Evolutionary conservation across 2,797 vertebrate genomes (phyloP).

Genomic region (Danio jaintianensis): DNA sequence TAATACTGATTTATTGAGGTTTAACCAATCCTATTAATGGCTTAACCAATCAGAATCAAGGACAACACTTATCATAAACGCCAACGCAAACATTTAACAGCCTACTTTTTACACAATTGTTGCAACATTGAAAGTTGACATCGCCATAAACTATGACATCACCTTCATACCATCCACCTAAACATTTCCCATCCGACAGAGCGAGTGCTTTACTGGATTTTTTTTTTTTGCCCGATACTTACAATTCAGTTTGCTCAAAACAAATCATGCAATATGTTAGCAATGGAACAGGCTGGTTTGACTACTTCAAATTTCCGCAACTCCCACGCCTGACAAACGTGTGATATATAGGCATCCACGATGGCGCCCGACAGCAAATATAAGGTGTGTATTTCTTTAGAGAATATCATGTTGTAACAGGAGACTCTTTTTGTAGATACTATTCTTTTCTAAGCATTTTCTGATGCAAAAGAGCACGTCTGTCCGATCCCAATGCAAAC

Average conservation of each 20-base stretch:
- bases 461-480: not conserved
- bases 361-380: not conserved
- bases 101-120: no score
- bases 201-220: not conserved
- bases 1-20: no score
- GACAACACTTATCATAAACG: no score
- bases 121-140: no score
- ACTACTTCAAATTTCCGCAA: not conserved
- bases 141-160: not conserved
- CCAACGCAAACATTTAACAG: no score
- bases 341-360: not conserved
- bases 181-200: not conserved
- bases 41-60: no score
- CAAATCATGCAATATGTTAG: not conserved
- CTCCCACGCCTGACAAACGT: not conserved
- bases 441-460: constrained; percentile 29
- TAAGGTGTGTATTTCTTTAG: not conserved
- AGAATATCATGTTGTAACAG: not conserved
- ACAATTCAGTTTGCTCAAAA: not conserved
- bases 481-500: not conserved
- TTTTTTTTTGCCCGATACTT: constrained; percentile 3
- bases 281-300: not conserved
- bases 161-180: not conserved
- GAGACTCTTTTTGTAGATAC: not conserved
- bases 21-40: no score